A percentile compares a stretch with the other conserved stretches of the same genome.
Evolutionary conservation across 2,113 vertebrate species (phyloP).

Genomic region (Calidris pygmaea): DNA sequence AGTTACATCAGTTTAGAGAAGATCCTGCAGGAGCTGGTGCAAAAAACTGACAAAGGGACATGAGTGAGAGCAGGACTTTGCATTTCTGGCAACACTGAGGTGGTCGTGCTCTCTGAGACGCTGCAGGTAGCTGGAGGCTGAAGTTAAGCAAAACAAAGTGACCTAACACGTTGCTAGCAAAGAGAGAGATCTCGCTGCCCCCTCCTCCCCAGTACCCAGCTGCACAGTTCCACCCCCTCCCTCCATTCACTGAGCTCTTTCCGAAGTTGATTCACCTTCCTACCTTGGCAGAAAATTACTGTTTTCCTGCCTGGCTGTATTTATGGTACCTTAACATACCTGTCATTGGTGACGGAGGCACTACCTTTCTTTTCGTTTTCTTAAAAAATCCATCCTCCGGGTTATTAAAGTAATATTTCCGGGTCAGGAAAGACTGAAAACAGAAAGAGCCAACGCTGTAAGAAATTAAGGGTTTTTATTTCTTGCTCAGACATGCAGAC

Average conservation of each 20-base stretch:
- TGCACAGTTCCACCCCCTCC: not conserved
- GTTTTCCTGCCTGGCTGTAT: not conserved
- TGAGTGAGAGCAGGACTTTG: not conserved
- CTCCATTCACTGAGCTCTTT: not conserved
- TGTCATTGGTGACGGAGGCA: constrained; percentile 97
- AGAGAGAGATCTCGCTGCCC: not conserved
- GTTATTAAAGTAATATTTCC: constrained; percentile 99
- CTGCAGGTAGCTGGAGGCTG: not conserved
- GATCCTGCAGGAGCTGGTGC: not conserved
- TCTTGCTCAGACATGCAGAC: not conserved
- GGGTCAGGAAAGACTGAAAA: constrained; percentile 92
- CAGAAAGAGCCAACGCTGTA: not conserved
- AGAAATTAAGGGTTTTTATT: not conserved
- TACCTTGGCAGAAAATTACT: not conserved
- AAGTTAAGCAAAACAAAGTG: not conserved
- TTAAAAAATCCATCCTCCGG: constrained; percentile 99
- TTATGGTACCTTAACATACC: constrained; percentile 75
- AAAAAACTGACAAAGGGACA: not conserved
- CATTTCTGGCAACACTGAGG: not conserved
- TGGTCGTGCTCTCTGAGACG: not conserved
- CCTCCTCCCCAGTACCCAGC: not conserved
- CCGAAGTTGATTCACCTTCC: not conserved
- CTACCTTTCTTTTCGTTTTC: constrained; percentile 98
- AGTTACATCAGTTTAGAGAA: not conserved
- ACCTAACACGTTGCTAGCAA: not conserved